Base-by-base conservation (phyloP, 1,140 invertebrate genomes). In the Ganaspis sp. region DNA sequence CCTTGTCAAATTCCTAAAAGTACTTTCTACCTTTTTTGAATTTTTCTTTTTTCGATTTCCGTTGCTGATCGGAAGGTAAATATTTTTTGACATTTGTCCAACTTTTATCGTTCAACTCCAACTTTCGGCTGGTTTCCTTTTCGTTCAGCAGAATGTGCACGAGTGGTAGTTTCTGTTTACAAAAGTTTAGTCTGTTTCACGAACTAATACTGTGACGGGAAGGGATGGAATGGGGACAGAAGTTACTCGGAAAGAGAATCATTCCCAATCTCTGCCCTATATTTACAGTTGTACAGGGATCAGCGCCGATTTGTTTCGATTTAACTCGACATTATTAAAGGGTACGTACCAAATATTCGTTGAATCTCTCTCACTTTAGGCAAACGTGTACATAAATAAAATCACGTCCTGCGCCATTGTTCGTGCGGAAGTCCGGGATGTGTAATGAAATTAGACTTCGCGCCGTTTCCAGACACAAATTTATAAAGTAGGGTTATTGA, bases 291-390 rank as follows among this genome's bases (percentile, higher is more conserved):
- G 15, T 1, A 8, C 4, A 64, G 11, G 21, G 21, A 64, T 64
- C 12, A 64, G 12, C 23, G 29, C 12, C 58, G 23, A 64, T 54
- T n/a, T 54, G 19, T 64, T 64, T 34, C 26, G 58, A 64, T 29
- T 34, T n/a, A 64, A 64, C 26, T 64, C 9, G 58, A 64, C 58
- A 64, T 64, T 64, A 64, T 64, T 64, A 34, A 64, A 64, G 58
- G 58, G 58, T 29, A 64, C 11, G 12, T 64, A 26, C 11, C 15
- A 21, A 64, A 64, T 64, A 34, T n/a, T 15, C 1, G 6, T 29
- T 34, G 58, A 6, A n/a, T 64, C 58, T 64, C 58, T 64, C 58
- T 64, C 58, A 1, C 58, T 64, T 64, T 34, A 64, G 26, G 58
- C 23, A 29, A 64, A 12, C 29, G 23, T 29, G 29, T 26, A 64